Conservation (phyloP, 1,140 invertebrate species). For the Saccostrea cuccullata region DNA sequence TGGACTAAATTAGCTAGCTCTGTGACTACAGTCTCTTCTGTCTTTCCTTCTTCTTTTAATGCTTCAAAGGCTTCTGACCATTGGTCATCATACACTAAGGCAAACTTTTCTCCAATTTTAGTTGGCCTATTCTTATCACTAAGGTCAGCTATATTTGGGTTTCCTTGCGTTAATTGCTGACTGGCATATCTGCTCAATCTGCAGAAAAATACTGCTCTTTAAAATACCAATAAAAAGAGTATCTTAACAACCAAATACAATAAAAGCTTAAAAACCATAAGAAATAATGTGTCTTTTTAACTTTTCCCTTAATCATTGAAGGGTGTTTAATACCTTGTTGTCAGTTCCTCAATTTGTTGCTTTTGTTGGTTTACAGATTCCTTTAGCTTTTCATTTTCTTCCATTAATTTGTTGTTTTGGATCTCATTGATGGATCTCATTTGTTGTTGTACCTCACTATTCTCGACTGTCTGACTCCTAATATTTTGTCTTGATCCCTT, state of each 20-base stretch:
- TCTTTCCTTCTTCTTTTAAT: not conserved
- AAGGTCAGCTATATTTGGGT: constrained; percentile 50
- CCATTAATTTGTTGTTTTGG: too few relatives aligned
- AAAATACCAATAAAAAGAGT: too few relatives aligned
- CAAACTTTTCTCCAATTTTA: constrained; percentile 43
- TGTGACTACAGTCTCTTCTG: not conserved
- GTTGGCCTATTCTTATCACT: constrained; percentile 14
- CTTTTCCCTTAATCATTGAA: not conserved
- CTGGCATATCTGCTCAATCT: constrained; percentile 49
- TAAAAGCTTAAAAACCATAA: not conserved
- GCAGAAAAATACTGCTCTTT: not conserved
- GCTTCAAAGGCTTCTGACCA: constrained; percentile 52
- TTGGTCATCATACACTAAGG: constrained; percentile 47
- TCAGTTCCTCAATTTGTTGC: not conserved
- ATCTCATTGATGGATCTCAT: too few relatives aligned
- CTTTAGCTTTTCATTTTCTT: too few relatives aligned
- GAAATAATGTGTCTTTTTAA: not conserved
- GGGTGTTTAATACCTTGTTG: not conserved
- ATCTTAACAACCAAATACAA: not conserved
- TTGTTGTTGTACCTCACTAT: too few relatives aligned
- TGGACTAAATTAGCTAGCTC: not conserved
- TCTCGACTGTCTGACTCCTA: too few relatives aligned
- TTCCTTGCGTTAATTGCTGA: constrained; percentile 46
- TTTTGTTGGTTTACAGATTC: too few relatives aligned
- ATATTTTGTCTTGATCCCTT: too few relatives aligned